Evolutionary conservation across 2,797 vertebrate species (phyloP).

Genomic region (Lepilemur septentrionalis): DNA sequence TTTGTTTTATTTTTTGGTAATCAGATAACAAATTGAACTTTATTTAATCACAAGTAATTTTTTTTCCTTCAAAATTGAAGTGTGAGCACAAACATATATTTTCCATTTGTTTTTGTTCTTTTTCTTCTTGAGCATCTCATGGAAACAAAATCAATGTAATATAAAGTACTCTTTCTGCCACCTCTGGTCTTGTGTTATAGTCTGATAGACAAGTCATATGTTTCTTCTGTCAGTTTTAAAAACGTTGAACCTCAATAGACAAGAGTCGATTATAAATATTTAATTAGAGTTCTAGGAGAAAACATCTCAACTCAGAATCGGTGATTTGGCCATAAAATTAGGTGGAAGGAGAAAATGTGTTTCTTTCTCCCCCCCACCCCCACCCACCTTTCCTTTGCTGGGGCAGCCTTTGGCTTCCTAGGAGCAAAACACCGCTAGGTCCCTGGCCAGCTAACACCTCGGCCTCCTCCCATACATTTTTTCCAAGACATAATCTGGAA

Average conservation of each 20-base stretch:
- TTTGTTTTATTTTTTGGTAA: constrained; percentile 60
- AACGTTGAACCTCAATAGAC: neutral
- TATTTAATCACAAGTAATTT: constrained; percentile 65
- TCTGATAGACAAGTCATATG: neutral
- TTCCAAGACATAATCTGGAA: neutral
- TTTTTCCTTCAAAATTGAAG: constrained; percentile 42
- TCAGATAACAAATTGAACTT: constrained; percentile 67
- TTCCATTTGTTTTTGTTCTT: constrained; percentile 30
- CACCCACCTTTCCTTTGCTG: neutral
- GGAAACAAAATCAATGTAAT: constrained; percentile 46
- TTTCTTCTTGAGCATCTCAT: neutral
- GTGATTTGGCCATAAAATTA: neutral
- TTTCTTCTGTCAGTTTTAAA: constrained; percentile 39
- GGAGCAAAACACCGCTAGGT: neutral
- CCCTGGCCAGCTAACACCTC: neutral
- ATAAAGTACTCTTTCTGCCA: neutral
- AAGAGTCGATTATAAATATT: constrained; percentile 23
- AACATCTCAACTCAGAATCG: neutral
- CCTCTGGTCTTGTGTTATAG: neutral
- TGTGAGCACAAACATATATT: constrained; percentile 53
- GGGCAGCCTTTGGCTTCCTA: neutral
- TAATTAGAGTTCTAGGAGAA: constrained; percentile 1
- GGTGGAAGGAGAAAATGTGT: neutral
- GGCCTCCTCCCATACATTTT: neutral
- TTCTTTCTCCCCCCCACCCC: too few species aligned